These are phyloP conservation scores for Fopius arisanus DNA, from an alignment of 1,140 invertebrate genomes.

Conservation along the genomic window DNA sequence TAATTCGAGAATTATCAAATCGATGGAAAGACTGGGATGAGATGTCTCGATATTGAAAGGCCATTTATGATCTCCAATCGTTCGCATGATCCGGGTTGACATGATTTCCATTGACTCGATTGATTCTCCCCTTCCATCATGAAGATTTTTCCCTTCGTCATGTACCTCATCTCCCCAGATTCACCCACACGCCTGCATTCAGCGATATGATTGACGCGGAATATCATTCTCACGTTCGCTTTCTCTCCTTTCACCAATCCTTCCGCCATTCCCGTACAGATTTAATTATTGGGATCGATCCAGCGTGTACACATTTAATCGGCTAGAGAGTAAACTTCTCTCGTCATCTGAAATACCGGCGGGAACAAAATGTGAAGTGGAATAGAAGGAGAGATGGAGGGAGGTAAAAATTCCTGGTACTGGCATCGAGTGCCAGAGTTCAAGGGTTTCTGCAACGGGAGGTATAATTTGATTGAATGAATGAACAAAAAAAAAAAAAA, in stretches of 20 bases:
- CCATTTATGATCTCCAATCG: neutral
- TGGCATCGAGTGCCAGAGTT: neutral
- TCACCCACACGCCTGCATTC: neutral
- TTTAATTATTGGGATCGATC: conserved; percentile 61
- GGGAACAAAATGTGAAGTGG: neutral
- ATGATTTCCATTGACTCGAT: conserved; percentile 1
- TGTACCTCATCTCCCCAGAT: neutral
- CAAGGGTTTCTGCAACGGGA: neutral
- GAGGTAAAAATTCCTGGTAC: neutral
- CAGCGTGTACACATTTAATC: conserved; percentile 51
- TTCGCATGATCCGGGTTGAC: neutral
- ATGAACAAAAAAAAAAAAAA: neutral
- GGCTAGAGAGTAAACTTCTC: conserved; percentile 47
- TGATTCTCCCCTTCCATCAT: conserved; percentile 6
- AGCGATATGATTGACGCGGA: conserved; percentile 5
- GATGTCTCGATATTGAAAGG: no score
- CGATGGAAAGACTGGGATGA: no score
- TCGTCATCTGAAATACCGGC: neutral
- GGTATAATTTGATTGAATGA: neutral
- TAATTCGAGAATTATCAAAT: no score
- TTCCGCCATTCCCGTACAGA: conserved; percentile 35
- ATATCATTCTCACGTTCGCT: conserved; percentile 37
- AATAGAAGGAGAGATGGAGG: neutral
- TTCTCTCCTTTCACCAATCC: conserved; percentile 25
- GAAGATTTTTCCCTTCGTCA: conserved; percentile 16